A percentile compares a stretch with the other conserved stretches of the same genome.
These are phyloP conservation scores for Pseudomugil gertrudae DNA, from an alignment of 2,797 vertebrate species.

Conservation along the genomic window DNA sequence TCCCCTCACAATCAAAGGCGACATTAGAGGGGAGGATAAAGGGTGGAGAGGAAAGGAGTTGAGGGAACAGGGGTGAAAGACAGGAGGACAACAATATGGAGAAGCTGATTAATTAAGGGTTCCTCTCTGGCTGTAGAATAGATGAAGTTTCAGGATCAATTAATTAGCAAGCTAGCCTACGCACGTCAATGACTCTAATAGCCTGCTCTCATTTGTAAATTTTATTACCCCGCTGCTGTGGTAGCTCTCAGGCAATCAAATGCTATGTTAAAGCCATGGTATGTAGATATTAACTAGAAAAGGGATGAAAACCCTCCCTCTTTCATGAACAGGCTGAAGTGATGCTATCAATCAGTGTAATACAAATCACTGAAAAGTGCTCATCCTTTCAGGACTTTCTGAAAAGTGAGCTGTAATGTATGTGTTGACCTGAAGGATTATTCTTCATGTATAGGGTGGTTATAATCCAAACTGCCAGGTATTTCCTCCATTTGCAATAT, in stretches of 20 bases:
- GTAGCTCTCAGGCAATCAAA: constrained; percentile 77
- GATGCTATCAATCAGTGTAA: constrained; percentile 59
- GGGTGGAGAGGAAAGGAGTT: not conserved
- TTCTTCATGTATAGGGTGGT: constrained; percentile 47
- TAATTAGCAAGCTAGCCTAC: constrained; percentile 80
- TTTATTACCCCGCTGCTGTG: constrained; percentile 78
- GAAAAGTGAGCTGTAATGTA: constrained; percentile 19
- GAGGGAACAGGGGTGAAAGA: constrained; percentile 35
- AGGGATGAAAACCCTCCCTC: constrained; percentile 20
- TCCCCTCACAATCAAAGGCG: constrained; percentile 66
- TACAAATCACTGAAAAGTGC: constrained; percentile 12
- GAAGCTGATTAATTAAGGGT: constrained; percentile 80
- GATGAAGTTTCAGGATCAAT: constrained; percentile 85
- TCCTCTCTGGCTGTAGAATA: constrained; percentile 78
- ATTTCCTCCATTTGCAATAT: constrained; percentile 49
- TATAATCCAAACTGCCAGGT: constrained; percentile 50
- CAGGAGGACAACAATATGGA: constrained; percentile 57
- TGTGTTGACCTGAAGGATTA: constrained; percentile 38
- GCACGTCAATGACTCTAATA: constrained; percentile 81
- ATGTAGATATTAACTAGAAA: constrained; percentile 63
- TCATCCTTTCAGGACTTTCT: constrained; percentile 3
- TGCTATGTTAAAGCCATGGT: constrained; percentile 46
- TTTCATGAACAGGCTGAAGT: constrained; percentile 34
- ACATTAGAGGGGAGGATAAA: constrained; percentile 37
- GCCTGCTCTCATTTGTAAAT: constrained; percentile 83